Conservation (phyloP, 1,140 invertebrate genomes). For the Zelostemma sp. region DNA sequence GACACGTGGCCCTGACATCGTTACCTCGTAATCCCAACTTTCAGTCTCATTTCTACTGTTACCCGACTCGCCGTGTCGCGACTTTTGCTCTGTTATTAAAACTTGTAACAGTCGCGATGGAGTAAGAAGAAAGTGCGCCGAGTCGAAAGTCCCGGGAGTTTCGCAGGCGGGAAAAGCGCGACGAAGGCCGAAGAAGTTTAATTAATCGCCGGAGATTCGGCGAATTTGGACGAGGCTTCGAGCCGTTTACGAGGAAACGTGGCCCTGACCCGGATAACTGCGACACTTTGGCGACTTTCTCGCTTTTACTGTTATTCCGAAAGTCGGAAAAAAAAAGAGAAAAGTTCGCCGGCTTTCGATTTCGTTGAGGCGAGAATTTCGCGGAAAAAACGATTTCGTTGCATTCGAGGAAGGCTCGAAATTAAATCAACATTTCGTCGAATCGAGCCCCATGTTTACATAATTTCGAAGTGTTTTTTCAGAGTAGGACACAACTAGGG, state of each 20-base stretch:
- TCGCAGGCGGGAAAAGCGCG: not conserved
- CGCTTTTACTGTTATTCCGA: constrained; percentile 57
- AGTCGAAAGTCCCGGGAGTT: not conserved
- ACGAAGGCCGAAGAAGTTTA: not conserved
- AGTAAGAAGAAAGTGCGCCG: not conserved
- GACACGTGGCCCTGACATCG: constrained; percentile 47
- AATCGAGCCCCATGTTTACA: no score
- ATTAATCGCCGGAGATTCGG: not conserved
- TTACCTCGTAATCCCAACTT: constrained; percentile 51
- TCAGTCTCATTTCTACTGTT: constrained; percentile 49
- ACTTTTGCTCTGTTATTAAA: constrained; percentile 9
- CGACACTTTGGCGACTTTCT: constrained; percentile 56
- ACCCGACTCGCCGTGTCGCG: constrained; percentile 18
- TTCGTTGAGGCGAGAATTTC: no score
- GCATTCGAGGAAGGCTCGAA: no score
- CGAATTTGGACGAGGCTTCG: not conserved
- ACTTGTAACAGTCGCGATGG: not conserved
- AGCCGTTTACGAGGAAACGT: constrained; percentile 10
- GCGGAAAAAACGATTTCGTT: no score
- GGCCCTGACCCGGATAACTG: constrained; percentile 59
- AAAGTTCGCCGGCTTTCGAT: no score
- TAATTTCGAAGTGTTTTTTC: no score
- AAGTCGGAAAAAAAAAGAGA: constrained; percentile 19
- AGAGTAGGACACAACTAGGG: no score
- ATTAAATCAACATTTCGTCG: no score